These are phyloP conservation scores for Hartigia nigra DNA, from an alignment of 2,888 invertebrate species.

Conservation along the genomic window DNA sequence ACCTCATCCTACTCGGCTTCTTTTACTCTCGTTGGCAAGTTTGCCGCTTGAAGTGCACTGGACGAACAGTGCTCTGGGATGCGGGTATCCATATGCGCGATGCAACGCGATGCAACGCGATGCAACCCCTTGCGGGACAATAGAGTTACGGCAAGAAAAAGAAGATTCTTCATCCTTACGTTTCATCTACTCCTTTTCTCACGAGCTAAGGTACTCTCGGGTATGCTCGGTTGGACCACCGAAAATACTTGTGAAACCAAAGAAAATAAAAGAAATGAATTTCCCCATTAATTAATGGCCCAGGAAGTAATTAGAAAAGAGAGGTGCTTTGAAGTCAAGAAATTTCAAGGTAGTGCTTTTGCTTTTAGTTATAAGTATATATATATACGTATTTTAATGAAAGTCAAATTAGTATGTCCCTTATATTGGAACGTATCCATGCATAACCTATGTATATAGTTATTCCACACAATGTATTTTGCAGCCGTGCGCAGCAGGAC, in stretches of 20 bases:
- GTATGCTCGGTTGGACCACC: neutral
- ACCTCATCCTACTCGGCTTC: neutral
- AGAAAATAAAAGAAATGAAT: neutral
- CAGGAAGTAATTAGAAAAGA: neutral
- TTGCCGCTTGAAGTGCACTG: neutral
- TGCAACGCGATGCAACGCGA: neutral
- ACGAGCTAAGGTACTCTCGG: neutral
- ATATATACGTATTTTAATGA: neutral
- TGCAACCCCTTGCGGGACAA: slow-evolving; percentile 16
- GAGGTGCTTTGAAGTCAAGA: neutral
- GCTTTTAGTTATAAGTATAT: neutral
- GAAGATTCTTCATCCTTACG: slow-evolving; percentile 4
- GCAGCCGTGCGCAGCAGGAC: neutral
- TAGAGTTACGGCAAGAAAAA: neutral
- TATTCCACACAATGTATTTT: neutral
- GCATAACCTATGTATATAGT: neutral
- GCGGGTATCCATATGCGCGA: neutral
- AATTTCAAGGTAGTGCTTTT: neutral
- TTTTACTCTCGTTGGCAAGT: neutral
- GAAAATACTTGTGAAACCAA: neutral
- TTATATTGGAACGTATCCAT: too few species aligned
- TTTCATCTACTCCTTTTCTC: neutral
- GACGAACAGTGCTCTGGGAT: neutral
- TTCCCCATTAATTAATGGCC: neutral
- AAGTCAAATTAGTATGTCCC: neutral